phyloP scores from a whole-genome alignment of 1,140 invertebrate genomes.

The Vanessa atalanta region DNA sequence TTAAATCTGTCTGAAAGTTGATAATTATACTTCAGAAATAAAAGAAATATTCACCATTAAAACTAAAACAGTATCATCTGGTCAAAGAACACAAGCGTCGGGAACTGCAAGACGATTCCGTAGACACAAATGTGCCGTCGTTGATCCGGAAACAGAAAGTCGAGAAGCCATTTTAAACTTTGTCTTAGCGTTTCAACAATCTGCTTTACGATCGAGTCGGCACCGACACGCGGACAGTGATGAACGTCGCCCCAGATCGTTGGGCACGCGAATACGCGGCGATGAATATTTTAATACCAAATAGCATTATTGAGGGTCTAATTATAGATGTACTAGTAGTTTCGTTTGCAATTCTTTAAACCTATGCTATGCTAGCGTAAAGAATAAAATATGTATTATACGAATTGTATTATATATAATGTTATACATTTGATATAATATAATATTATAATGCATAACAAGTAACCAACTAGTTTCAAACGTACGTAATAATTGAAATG shows the following conservation, averaged over 20 bases:
- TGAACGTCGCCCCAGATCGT: conserved; percentile 41
- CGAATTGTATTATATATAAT: too few relatives aligned
- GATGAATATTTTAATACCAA: conserved; percentile 33
- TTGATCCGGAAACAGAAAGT: conserved; percentile 29
- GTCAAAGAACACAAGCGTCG: background rate
- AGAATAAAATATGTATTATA: too few relatives aligned
- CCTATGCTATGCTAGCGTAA: background rate
- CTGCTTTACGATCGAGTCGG: conserved; percentile 39
- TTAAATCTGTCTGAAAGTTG: too few relatives aligned
- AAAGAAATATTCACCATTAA: background rate
- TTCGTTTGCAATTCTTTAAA: background rate
- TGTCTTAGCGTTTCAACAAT: conserved; percentile 41
- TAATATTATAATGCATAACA: too few relatives aligned
- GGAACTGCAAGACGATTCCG: conserved; percentile 11
- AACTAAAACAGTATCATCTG: background rate
- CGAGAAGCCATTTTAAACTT: conserved; percentile 33
- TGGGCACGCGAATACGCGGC: conserved; percentile 31
- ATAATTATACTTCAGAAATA: background rate
- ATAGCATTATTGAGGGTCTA: conserved; percentile 8
- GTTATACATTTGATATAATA: too few relatives aligned
- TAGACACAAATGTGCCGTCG: conserved; percentile 17
- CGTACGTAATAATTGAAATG: too few relatives aligned
- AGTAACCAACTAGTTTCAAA: too few relatives aligned
- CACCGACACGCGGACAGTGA: conserved; percentile 42
- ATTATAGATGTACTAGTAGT: conserved; percentile 1